A percentile compares a stretch with the other conserved stretches of the same genome.
phyloP scores from a whole-genome alignment of 2,113 vertebrate genomes.

The Calidris pygmaea region DNA sequence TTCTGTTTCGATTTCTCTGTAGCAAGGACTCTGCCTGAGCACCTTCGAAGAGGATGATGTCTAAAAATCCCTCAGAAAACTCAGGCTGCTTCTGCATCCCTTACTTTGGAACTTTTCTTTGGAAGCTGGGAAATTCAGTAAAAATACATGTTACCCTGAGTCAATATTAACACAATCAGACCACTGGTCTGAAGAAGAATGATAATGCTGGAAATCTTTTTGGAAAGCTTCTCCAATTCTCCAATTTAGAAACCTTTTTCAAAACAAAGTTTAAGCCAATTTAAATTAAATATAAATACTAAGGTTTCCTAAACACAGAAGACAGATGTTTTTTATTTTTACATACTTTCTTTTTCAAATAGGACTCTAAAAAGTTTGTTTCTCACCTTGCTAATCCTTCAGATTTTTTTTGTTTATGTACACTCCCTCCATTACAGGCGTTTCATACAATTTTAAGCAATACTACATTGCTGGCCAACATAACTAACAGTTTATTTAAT shows the following conservation, averaged over 20 bases:
- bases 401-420: neutral
- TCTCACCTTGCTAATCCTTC: neutral
- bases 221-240: neutral
- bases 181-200: neutral
- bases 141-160: neutral
- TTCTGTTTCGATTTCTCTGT: fast-evolving
- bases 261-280: neutral
- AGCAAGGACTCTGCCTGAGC: neutral
- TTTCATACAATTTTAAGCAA: neutral
- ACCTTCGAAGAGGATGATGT: neutral
- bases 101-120: neutral
- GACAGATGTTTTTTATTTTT: neutral
- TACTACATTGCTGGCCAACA: neutral
- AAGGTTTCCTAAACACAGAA: neutral
- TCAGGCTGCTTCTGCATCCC: neutral
- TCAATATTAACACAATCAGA: neutral
- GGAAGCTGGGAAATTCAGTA: neutral
- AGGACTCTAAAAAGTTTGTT: neutral
- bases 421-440: neutral
- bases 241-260: neutral
- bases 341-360: neutral
- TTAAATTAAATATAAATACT: neutral
- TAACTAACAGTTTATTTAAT: neutral
- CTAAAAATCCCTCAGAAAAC: neutral
- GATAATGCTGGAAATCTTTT: neutral